Evolutionary conservation across 2,113 vertebrate genomes (phyloP).

Genomic region (Falco punctatus): DNA sequence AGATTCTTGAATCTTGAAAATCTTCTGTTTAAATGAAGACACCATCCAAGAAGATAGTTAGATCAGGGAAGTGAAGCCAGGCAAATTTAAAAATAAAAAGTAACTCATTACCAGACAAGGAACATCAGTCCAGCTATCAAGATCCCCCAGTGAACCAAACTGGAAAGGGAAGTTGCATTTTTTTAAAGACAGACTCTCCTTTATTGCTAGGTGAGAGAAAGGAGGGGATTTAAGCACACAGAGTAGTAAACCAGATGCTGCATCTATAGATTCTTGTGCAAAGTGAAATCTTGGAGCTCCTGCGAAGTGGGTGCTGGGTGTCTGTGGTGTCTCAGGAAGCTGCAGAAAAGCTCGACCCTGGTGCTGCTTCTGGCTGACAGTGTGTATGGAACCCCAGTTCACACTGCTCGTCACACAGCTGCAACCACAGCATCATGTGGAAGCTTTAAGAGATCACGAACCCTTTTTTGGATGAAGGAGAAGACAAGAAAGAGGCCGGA

Average conservation of each 20-base stretch:
- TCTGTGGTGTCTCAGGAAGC: background rate
- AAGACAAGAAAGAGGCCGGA: background rate
- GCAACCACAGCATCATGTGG: background rate
- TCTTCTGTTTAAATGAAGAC: background rate
- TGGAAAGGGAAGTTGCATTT: background rate
- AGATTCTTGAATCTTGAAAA: background rate
- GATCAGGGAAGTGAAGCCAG: background rate
- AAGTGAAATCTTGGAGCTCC: background rate
- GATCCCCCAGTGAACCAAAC: background rate
- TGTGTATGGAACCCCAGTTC: rapidly evolving
- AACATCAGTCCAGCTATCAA: background rate
- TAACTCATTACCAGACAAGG: background rate
- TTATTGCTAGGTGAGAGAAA: background rate
- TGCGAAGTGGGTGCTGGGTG: background rate
- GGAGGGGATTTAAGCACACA: background rate
- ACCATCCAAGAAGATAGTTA: background rate
- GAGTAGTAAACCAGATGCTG: background rate
- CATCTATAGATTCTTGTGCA: background rate
- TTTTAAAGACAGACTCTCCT: background rate
- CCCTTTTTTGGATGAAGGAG: background rate
- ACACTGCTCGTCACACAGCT: rapidly evolving
- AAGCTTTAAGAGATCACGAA: background rate
- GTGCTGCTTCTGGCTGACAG: rapidly evolving
- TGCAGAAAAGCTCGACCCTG: rapidly evolving
- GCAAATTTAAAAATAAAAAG: background rate